These are phyloP conservation scores for Pygoscelis antarcticus DNA, from an alignment of 2,113 vertebrate species.

Conservation along the genomic window DNA sequence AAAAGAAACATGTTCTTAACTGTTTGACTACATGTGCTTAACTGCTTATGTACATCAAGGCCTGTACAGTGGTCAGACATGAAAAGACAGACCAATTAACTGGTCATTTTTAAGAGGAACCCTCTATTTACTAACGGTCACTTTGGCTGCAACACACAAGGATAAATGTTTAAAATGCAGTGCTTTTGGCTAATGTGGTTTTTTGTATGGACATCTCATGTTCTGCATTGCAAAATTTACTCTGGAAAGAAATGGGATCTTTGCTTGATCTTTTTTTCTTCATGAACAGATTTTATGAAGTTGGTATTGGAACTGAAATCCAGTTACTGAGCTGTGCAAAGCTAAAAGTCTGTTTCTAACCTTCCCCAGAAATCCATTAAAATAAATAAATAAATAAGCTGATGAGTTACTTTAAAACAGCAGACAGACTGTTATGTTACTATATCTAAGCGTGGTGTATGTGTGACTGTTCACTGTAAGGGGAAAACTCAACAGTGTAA, in stretches of 20 bases:
- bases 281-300: background rate
- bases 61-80: background rate
- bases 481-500: background rate
- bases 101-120: background rate
- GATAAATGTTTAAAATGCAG: background rate
- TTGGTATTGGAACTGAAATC: background rate
- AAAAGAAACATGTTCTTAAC: background rate
- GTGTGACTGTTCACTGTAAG: background rate
- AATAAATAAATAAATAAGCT: background rate
- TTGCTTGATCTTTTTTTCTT: background rate
- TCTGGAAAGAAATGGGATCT: background rate
- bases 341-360: background rate
- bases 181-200: fast-evolving
- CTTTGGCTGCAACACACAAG: background rate
- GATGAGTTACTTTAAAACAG: background rate
- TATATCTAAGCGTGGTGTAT: background rate
- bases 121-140: background rate
- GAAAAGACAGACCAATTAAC: background rate
- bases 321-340: background rate
- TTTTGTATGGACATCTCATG: background rate
- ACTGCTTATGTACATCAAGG: background rate
- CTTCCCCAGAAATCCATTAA: background rate
- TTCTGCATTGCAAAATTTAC: background rate
- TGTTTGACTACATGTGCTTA: background rate
- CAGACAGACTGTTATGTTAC: background rate